Conservation (phyloP, 2,113 vertebrate genomes). For the Indri indri region DNA sequence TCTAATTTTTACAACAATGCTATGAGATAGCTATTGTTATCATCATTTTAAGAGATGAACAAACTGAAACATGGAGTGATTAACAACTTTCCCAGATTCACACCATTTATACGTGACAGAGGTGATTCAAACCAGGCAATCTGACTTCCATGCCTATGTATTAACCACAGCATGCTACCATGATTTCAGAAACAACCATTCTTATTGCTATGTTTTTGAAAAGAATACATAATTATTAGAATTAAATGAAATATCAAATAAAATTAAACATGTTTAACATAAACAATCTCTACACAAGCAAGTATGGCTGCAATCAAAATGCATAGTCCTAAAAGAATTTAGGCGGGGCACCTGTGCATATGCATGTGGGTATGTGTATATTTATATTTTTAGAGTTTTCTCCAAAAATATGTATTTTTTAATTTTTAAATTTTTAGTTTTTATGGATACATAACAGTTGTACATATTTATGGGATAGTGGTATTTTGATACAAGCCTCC, state of each 20-base stretch:
- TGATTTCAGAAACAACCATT: neutral
- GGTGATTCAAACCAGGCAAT: neutral
- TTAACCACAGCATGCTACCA: neutral
- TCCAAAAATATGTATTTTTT: neutral
- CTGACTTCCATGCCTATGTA: neutral
- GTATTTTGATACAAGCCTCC: too few species aligned
- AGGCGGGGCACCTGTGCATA: neutral
- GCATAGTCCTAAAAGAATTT: neutral
- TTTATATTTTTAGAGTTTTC: neutral
- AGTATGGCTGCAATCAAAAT: conserved; percentile 4
- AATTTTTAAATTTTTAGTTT: too few species aligned
- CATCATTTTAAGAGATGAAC: neutral
- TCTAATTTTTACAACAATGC: neutral
- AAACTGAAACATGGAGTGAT: neutral
- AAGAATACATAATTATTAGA: neutral
- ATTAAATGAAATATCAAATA: conserved; percentile 25
- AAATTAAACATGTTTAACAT: neutral
- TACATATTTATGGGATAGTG: too few species aligned
- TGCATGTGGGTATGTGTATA: neutral
- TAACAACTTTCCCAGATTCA: neutral
- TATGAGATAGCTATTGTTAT: neutral
- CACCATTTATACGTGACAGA: neutral
- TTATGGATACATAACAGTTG: neutral
- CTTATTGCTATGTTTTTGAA: neutral
- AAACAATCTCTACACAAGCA: neutral